phyloP scores from a whole-genome alignment of 64 coral and sea anemone species.

The Orbicella faveolata region DNA sequence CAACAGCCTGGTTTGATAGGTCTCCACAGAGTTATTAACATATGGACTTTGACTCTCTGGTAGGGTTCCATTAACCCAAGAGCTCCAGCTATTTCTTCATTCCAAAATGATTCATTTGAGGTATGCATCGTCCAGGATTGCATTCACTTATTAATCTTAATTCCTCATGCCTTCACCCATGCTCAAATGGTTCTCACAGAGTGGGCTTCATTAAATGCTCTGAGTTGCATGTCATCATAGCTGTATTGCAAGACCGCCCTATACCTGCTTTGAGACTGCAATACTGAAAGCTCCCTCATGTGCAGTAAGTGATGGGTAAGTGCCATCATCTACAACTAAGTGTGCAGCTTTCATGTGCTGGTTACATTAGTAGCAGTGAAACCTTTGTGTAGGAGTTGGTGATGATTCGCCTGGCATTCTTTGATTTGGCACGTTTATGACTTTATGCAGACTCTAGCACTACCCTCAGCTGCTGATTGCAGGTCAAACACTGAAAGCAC shows the following conservation, averaged over 20 bases:
- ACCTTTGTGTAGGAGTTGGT: constrained; percentile 4
- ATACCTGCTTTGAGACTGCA: too few species aligned
- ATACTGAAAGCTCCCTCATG: neutral
- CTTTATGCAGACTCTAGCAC: neutral
- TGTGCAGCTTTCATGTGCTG: too few species aligned
- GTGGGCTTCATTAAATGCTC: too few species aligned
- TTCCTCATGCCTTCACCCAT: constrained; percentile 38
- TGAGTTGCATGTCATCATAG: too few species aligned
- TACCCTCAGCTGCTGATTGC: neutral
- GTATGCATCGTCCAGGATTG: constrained; percentile 55
- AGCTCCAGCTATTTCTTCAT: constrained; percentile 43
- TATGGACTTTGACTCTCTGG: constrained; percentile 52
- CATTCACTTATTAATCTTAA: constrained; percentile 40
- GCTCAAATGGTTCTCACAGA: neutral
- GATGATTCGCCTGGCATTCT: constrained; percentile 8
- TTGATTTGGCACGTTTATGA: constrained; percentile 7
- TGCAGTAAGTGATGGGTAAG: neutral
- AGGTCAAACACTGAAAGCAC: constrained; percentile 6
- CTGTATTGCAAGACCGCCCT: too few species aligned
- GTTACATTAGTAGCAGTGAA: neutral
- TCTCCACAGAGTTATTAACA: constrained; percentile 61
- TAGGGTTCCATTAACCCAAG: constrained; percentile 34
- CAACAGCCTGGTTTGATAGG: constrained; percentile 55
- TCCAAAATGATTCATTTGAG: constrained; percentile 57
- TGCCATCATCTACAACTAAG: too few species aligned